Evolutionary conservation across 2,113 vertebrate genomes (phyloP), one percentile per base, ranked within the genome.

Genomic region (Albula glossodonta): DNA sequence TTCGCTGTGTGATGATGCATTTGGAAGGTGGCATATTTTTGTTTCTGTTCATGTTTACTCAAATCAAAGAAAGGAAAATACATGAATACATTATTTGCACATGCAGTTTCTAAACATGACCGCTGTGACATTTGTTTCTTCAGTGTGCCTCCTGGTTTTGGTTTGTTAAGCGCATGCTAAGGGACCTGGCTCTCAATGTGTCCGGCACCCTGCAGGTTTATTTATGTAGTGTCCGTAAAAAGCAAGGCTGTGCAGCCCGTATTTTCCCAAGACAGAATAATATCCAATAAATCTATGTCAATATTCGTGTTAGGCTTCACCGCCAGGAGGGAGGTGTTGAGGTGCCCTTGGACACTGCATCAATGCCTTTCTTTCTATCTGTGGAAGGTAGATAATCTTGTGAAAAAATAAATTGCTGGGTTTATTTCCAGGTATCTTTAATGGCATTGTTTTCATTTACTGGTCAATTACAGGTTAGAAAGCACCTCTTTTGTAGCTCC

Each of bases 41-140:
- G 87, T 88, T 89, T 86, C 86, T 87, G 87, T 57, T 91, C 88
- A 83, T 79, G 88, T 80, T 80, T 90, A 90, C 92, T 88, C 52
- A 57, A 88, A 90, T 93, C 85, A 80, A 85, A 86, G 88, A 91
- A 88, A 90, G 88, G 87, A 88, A 92, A 87, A 89, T 78, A 60
- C 85, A 89, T 91, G 87, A 89, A 88, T 88, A 88, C 91, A 93
- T 92, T 90, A 93, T 92, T 90, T 90, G 90, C 89, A 89, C 86
- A 90, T 87, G 90, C 82, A 87, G 22, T 79, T 90, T 89, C 79
- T 90, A 87, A 89, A 90, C 87, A 87, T 92, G 89, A 92, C 89
- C 88, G 70, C 84, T 86, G 49, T 90, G 84, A 81, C 85, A 88
- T 51, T 51, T 86, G 10, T 53, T n/a, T 83, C 66, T 51, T 60